A percentile compares a stretch with the other conserved stretches of the same genome.
Evolutionary conservation across 37 sponge, comb jelly and placozoan species (phyloP).

Genomic region (Amphimedon queenslandica): DNA sequence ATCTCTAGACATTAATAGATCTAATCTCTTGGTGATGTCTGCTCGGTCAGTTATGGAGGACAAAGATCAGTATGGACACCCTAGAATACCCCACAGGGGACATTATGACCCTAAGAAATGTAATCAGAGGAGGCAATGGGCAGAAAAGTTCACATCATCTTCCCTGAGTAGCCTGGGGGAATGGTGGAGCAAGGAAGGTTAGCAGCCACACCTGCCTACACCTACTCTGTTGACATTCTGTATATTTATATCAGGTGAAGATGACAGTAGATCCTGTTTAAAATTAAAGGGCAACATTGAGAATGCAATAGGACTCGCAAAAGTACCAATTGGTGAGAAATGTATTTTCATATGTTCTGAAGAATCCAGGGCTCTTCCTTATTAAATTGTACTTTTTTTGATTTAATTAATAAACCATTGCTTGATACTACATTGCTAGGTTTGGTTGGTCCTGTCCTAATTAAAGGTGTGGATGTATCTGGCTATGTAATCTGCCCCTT

Average conservation of each 20-base stretch:
- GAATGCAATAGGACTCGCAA: constrained; percentile 68
- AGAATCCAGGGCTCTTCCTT: too few relatives aligned
- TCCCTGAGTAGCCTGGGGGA: constrained; percentile 40
- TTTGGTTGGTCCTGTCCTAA: constrained; percentile 56
- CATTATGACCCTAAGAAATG: constrained; percentile 55
- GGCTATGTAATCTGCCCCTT: constrained; percentile 68
- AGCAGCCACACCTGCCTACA: too few relatives aligned
- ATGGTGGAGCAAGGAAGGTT: constrained; percentile 71
- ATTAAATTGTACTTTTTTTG: too few relatives aligned
- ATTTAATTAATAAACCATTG: background rate
- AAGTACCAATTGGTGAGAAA: constrained; percentile 41
- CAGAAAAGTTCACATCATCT: constrained; percentile 45
- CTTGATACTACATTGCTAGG: too few relatives aligned
- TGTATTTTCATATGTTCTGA: background rate
- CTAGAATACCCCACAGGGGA: constrained; percentile 63
- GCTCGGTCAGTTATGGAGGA: constrained; percentile 9
- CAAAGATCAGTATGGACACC: constrained; percentile 64
- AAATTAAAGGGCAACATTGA: constrained; percentile 77
- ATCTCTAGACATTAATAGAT: too few relatives aligned
- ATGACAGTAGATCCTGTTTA: constrained; percentile 48
- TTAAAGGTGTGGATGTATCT: constrained; percentile 42
- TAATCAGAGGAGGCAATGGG: constrained; percentile 56
- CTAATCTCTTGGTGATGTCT: background rate
- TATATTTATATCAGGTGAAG: too few relatives aligned
- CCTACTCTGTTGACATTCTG: too few relatives aligned